Percentiles rank a stretch among this genome's conserved stretches.
Conservation (phyloP, 2,888 invertebrate genomes). For the Amaurobius ferox region DNA sequence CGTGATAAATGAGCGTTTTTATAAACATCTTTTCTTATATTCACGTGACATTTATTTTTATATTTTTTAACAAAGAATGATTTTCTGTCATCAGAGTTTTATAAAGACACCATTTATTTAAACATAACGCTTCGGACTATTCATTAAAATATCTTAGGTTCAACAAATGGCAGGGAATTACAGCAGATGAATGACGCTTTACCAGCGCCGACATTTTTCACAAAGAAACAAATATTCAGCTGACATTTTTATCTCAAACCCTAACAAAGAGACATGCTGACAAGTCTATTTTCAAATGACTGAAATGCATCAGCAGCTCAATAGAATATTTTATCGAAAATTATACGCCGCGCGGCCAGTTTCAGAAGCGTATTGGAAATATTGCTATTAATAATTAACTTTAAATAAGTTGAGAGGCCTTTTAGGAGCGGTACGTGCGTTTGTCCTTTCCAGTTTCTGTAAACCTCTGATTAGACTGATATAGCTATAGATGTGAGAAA, state of each 20-base stretch:
- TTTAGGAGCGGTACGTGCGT: neutral
- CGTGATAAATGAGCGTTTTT: neutral
- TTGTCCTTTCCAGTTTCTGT: neutral
- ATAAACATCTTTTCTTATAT: neutral
- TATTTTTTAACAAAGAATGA: conserved; percentile 24
- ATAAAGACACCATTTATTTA: conserved; percentile 41
- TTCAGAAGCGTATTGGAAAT: conserved; percentile 12
- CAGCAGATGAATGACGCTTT: neutral
- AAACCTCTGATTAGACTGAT: neutral
- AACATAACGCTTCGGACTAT: conserved; percentile 16
- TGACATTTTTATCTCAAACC: conserved; percentile 59
- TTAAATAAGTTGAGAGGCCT: conserved; percentile 28
- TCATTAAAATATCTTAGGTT: conserved; percentile 47
- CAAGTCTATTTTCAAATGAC: conserved; percentile 38
- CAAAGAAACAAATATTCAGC: conserved; percentile 44
- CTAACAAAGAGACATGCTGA: conserved; percentile 40
- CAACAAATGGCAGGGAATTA: conserved; percentile 23
- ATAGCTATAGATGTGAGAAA: conserved; percentile 37
- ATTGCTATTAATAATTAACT: conserved; percentile 59
- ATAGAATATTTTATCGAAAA: conserved; percentile 55
- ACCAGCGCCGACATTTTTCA: conserved; percentile 16
- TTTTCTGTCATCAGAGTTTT: conserved; percentile 40
- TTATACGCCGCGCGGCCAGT: conserved; percentile 35
- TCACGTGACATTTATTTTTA: neutral
- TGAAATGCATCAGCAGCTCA: conserved; percentile 15